These are phyloP conservation scores for Platyrinchus mystaceus DNA, from an alignment of 2,797 vertebrate genomes.

Conservation along the genomic window DNA sequence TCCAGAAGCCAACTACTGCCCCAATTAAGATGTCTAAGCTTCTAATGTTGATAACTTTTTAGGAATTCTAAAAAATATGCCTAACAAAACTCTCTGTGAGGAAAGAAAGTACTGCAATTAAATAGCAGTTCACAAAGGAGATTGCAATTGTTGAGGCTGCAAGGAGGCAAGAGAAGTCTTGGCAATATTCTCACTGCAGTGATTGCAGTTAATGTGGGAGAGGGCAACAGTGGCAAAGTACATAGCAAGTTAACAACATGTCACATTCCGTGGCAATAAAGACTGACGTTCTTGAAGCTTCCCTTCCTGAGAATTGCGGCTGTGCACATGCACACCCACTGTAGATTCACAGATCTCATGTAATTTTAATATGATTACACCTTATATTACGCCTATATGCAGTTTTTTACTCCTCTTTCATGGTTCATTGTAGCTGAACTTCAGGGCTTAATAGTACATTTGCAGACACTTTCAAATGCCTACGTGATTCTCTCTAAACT, in stretches of 20 bases:
- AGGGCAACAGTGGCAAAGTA: not conserved
- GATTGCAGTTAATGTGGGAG: not conserved
- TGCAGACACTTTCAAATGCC: conserved; percentile 10
- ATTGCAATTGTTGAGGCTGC: not conserved
- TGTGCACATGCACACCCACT: not conserved
- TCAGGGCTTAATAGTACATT: conserved; percentile 16
- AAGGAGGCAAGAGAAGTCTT: not conserved
- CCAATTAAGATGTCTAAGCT: not conserved
- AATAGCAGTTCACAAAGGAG: conserved; percentile 5
- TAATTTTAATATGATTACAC: not conserved
- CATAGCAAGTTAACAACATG: not conserved
- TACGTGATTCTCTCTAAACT: not conserved
- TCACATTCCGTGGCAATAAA: not conserved
- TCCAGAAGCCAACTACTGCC: not conserved
- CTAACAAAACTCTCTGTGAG: not conserved
- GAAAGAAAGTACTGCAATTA: not conserved
- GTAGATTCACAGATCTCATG: not conserved
- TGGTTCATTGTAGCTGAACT: conserved; percentile 34
- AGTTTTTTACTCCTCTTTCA: conserved; percentile 24
- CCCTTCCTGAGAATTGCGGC: not conserved
- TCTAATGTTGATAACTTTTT: not conserved
- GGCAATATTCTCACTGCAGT: conserved; percentile 7
- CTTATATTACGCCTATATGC: not conserved
- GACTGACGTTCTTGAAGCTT: not conserved
- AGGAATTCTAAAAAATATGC: conserved; percentile 26